Percentiles rank a stretch among this genome's conserved stretches.
phyloP scores from a whole-genome alignment of 2,797 vertebrate species.

The Valencia hispanica region DNA sequence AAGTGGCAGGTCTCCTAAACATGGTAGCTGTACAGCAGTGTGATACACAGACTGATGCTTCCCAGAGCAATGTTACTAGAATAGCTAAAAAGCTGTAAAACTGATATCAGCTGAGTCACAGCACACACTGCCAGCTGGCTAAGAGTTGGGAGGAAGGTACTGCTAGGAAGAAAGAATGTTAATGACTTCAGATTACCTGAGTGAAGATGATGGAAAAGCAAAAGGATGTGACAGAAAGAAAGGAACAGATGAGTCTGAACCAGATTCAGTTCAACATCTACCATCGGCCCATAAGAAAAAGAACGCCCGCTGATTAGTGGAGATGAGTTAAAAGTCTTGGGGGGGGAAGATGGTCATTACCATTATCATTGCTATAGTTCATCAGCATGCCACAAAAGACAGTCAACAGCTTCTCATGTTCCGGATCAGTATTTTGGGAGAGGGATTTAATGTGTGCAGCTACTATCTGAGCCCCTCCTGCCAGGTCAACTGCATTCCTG shows the following conservation, averaged over 20 bases:
- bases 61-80: not conserved
- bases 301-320: slow-evolving; percentile 64
- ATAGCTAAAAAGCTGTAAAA: not conserved
- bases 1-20: not conserved
- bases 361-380: slow-evolving; percentile 99
- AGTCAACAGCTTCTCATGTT: slow-evolving; percentile 99
- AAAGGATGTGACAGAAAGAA: slow-evolving; percentile 43
- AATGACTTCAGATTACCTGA: slow-evolving; percentile 40
- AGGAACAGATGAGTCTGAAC: slow-evolving; percentile 37
- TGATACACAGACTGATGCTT: not conserved
- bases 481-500: slow-evolving; percentile 98
- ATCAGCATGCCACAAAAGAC: slow-evolving; percentile 99
- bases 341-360: slow-evolving; percentile 87
- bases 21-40: accelerated
- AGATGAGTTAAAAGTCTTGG: slow-evolving; percentile 55
- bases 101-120: slow-evolving; percentile 12
- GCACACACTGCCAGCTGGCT: not conserved
- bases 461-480: slow-evolving; percentile 99
- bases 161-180: slow-evolving; percentile 9
- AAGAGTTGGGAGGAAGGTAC: not conserved
- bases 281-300: slow-evolving; percentile 38
- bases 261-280: slow-evolving; percentile 29
- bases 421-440: slow-evolving; percentile 95
- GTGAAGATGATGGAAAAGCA: slow-evolving; percentile 46
- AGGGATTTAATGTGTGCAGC: slow-evolving; percentile 96